Percentiles rank a stretch among this genome's conserved stretches.
These are phyloP conservation scores for Hyppa rectilinea DNA, from an alignment of 2,888 invertebrate species.

Conservation along the genomic window DNA sequence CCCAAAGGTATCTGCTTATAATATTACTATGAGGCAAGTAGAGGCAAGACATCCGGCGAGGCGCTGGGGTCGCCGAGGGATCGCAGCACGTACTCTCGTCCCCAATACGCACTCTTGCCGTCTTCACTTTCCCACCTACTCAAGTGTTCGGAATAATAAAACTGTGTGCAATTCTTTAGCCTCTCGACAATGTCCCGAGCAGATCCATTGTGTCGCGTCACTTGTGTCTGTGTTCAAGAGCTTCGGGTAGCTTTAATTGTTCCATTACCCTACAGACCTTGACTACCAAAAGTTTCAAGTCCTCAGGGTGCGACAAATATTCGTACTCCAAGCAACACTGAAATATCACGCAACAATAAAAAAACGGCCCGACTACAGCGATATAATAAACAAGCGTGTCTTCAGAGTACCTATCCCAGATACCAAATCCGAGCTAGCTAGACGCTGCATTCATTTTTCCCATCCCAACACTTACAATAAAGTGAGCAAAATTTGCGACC, in stretches of 20 bases:
- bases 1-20: slow-evolving; percentile 70
- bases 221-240: slow-evolving; percentile 76
- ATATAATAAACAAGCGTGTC: no score
- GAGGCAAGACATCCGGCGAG: slow-evolving; percentile 69
- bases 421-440: no score
- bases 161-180: slow-evolving; percentile 77
- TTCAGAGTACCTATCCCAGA: no score
- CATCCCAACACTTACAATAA: no score
- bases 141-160: slow-evolving; percentile 80
- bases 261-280: no score
- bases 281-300: no score
- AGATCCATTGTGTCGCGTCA: slow-evolving; percentile 73
- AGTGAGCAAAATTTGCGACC: no score
- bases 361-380: no score
- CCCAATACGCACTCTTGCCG: slow-evolving; percentile 78
- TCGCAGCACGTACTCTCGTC: slow-evolving; percentile 76
- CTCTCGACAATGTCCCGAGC: slow-evolving; percentile 74
- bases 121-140: slow-evolving; percentile 79
- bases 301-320: no score
- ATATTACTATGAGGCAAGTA: slow-evolving; percentile 75
- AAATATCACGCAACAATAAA: no score
- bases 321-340: no score
- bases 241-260: slow-evolving; percentile 77
- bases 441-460: no score
- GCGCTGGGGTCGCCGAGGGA: slow-evolving; percentile 72